Base-by-base conservation (phyloP, 2,113 vertebrate genomes). In the Ctenomys sociabilis region DNA sequence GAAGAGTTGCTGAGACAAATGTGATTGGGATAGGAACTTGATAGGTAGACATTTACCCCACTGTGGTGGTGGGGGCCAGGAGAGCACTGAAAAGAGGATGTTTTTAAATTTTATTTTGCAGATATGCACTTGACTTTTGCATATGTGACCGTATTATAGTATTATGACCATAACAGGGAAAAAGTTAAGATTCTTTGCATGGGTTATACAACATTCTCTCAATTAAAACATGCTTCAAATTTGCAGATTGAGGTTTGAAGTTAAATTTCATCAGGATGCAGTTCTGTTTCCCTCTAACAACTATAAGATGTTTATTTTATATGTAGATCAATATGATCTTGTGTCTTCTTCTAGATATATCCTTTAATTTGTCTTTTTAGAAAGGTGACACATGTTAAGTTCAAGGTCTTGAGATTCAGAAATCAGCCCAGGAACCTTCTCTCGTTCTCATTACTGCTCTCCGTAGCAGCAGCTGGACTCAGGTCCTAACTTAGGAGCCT, bases 251-350 rank as follows among this genome's bases (percentile, higher is more conserved):
- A 93, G 14, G 9, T 66, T 80, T 61, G 64, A 88, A 77, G 43
- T 93, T 86, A 85, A 40, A 54, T 94, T 93, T 94, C 52, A 88
- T 61, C 68, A 89, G 45, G 59, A 45, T 22, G 70, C 3, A 7
- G 90, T 86, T 91, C 32, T 59, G 13, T 70, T 90, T 88, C 66
- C 24, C 68, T 94, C 19, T 6, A 84, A 24, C 49, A 91, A 22
- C 66, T 37, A 63, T n/a, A 43, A 85, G 37, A 90, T 52, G n/a
- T 75, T 94, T 93, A 92, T 75, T 77, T 9, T 22, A 1, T 6
- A 5, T 61, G 12, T 9, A 88, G 32, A 92, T 19, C 4, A 11
- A 19, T 45, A 93, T 85, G 64, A 91, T 12, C 54, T 91, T 73
- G 45, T 14, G n/a, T 92, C 52, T 73, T 89, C 12, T 90, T 80